Evolutionary conservation across 2,113 vertebrate genomes (phyloP), one percentile per base, ranked within the genome.

Genomic region (Emydura subglobosa): DNA sequence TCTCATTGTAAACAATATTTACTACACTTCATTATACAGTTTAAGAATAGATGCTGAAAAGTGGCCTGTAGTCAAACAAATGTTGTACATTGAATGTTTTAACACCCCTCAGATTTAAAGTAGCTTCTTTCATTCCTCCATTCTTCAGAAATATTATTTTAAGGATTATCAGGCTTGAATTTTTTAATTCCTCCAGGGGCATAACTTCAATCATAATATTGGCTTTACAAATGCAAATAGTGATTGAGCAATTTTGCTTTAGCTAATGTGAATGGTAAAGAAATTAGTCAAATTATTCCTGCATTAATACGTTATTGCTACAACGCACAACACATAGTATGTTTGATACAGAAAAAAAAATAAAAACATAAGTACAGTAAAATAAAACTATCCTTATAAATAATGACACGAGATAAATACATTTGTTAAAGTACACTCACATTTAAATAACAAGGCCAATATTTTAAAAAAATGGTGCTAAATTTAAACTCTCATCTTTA

Each of bases 141-240:
- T 95, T 96, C 91, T 94, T 95, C 84, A 84, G 47, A 86, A 97
- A 98, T 97, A 97, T 95, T 98, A 81, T 92, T 97, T 97, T 94
- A 96, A 94, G 96, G 95, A 95, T 96, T 95, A 95, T 89, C 74
- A 94, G 88, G 86, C 79, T 98, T 82, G 95, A 95, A 85, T 96
- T 97, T 97, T 96, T 94, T 96, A 96, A 96, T 95, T 97, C 65
- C 91, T 95, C 82, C 68, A 86, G 89, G 51, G 92, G 78, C 93
- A 93, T 96, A 97, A 97, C 97, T 97, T 94, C 93, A 97, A 92
- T 79, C 94, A 76, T 57, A 97, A 95, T 97, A 92, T 89, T 97
- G 82, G 86, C 49, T 97, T 97, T 96, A 88, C 47, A 96, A 98
- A 94, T 93, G 74, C 88, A 97, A 97, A 95, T 81, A 96, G 83